Percentiles rank a stretch among this genome's conserved stretches.
Evolutionary conservation across 2,888 invertebrate genomes (phyloP).

Genomic region (Acleris emargana): DNA sequence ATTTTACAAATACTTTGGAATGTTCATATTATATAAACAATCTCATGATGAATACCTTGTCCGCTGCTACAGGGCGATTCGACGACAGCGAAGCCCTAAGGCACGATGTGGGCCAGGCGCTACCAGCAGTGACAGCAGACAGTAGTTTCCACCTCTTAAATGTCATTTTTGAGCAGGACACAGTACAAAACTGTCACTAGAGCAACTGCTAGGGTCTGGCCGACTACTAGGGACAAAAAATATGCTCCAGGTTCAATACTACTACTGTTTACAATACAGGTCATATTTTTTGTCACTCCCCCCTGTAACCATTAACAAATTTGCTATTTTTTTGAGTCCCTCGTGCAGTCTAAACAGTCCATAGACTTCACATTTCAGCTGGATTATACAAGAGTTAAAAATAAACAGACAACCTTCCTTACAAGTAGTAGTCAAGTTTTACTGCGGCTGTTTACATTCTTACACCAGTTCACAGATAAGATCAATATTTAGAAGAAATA

Average conservation of each 20-base stretch:
- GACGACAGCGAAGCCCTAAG: neutral
- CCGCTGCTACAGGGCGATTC: conserved; percentile 10
- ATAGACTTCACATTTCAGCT: conserved; percentile 37
- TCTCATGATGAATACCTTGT: conserved; percentile 36
- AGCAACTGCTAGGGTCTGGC: conserved; percentile 39
- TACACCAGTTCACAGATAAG: conserved; percentile 3
- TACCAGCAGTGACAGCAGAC: neutral
- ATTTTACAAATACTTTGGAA: conserved; percentile 84
- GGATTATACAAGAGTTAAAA: conserved; percentile 35
- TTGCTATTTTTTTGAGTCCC: conserved; percentile 77
- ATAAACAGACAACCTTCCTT: conserved; percentile 36
- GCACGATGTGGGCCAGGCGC: neutral
- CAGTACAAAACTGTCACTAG: conserved; percentile 11
- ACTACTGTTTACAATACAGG: conserved; percentile 8
- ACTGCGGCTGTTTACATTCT: conserved; percentile 16
- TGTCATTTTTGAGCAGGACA: conserved; percentile 6
- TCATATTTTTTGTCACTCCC: conserved; percentile 37
- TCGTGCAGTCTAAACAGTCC: conserved; percentile 54
- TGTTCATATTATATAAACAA: conserved; percentile 70
- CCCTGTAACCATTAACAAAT: conserved; percentile 63
- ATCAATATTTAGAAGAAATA: conserved; percentile 21
- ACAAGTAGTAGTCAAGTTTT: conserved; percentile 23
- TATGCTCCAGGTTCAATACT: conserved; percentile 40
- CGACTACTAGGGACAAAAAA: conserved; percentile 39
- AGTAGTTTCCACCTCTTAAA: neutral